phyloP scores from a whole-genome alignment of 2,888 invertebrate genomes.

The Scaptomyza polygonia region DNA sequence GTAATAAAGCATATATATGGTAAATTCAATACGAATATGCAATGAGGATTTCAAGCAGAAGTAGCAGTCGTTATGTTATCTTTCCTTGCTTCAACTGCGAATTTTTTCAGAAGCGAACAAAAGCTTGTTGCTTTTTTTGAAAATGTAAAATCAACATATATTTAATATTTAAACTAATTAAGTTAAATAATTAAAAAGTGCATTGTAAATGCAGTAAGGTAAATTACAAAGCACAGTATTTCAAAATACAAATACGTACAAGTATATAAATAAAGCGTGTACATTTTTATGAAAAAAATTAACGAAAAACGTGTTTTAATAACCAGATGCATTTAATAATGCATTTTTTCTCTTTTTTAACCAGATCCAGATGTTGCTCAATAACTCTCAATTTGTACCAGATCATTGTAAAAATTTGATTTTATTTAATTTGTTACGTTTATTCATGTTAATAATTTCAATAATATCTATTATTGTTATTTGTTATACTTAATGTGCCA shows the following conservation, averaged over 20 bases:
- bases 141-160: too few relatives aligned
- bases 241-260: conserved; percentile 46
- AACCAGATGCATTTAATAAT: too few relatives aligned
- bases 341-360: not conserved
- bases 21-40: not conserved
- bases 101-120: too few relatives aligned
- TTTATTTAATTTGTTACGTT: conserved; percentile 55
- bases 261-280: conserved; percentile 51
- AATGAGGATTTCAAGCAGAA: not conserved
- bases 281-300: conserved; percentile 40
- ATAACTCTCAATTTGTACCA: not conserved
- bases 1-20: not conserved
- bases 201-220: conserved; percentile 44
- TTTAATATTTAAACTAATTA: not conserved
- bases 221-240: conserved; percentile 51
- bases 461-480: conserved; percentile 50
- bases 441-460: conserved; percentile 62
- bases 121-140: too few relatives aligned
- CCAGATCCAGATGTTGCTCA: too few relatives aligned
- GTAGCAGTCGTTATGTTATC: not conserved
- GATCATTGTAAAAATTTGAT: not conserved
- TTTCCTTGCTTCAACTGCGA: too few relatives aligned
- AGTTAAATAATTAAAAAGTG: not conserved
- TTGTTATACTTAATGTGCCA: conserved; percentile 38
- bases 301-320: conserved; percentile 4